Conservation (phyloP, 2,888 invertebrate genomes). For the Mesorhabditis belari region DNA sequence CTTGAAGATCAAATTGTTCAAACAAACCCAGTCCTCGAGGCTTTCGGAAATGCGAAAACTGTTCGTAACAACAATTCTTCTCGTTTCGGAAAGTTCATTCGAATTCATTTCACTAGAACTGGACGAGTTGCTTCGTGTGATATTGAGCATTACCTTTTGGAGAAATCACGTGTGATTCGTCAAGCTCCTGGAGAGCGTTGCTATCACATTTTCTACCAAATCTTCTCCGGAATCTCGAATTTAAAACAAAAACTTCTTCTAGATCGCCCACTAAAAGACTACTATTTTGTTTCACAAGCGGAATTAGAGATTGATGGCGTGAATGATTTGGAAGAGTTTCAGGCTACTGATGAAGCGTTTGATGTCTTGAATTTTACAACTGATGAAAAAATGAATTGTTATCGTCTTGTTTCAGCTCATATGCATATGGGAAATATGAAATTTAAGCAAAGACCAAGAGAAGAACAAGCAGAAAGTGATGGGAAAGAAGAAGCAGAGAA, state of each 20-base stretch:
- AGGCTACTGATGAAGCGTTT: conserved; percentile 66
- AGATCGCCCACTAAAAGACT: conserved; percentile 41
- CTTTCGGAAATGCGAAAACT: conserved; percentile 97
- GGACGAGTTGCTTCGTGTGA: conserved; percentile 99
- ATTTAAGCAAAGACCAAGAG: conserved; percentile 99
- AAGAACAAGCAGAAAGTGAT: conserved; percentile 87
- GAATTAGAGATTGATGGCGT: conserved; percentile 83
- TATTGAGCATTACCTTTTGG: conserved; percentile 97
- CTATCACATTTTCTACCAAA: conserved; percentile 99
- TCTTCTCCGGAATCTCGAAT: conserved; percentile 10
- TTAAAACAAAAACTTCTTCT: conserved; percentile 36
- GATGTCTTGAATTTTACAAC: conserved; percentile 94
- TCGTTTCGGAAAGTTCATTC: conserved; percentile 99
- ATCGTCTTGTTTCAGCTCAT: conserved; percentile 92
- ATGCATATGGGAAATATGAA: conserved; percentile 99
- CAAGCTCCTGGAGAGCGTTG: conserved; percentile 95
- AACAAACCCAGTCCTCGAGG: conserved; percentile 97
- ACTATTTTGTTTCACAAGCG: conserved; percentile 81
- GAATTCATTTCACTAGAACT: conserved; percentile 97
- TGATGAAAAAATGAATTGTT: conserved; percentile 90
- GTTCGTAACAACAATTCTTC: conserved; percentile 99
- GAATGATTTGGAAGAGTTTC: conserved; percentile 70
- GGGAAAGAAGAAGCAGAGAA: conserved; percentile 41
- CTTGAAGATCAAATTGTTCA: conserved; percentile 99
- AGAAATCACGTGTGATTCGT: conserved; percentile 99